These are phyloP conservation scores for Philereme vetulata DNA, from an alignment of 2,888 invertebrate species.

Conservation along the genomic window DNA sequence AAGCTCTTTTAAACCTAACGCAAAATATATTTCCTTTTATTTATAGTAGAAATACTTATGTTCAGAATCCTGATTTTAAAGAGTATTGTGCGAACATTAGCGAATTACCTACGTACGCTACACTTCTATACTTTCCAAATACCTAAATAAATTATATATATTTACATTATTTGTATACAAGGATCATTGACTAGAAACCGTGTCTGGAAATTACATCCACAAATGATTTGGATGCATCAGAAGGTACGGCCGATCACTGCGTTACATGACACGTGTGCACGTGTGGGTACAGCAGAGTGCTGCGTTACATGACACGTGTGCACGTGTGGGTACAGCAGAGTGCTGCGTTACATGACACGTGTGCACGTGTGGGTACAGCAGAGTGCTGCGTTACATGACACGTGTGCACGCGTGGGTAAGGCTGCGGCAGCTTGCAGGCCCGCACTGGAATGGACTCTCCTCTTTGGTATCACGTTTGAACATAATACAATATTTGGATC, in stretches of 20 bases:
- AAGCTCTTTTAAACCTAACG: conserved; percentile 9
- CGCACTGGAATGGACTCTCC: conserved; percentile 62
- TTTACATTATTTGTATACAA: conserved; percentile 75
- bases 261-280: too few relatives aligned
- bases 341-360: too few relatives aligned
- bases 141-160: conserved; percentile 66
- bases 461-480: conserved; percentile 80
- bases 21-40: conserved; percentile 15
- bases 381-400: too few relatives aligned
- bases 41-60: conserved; percentile 27
- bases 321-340: too few relatives aligned
- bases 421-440: background rate
- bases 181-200: conserved; percentile 79
- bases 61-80: conserved; percentile 43
- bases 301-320: too few relatives aligned
- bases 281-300: too few relatives aligned
- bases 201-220: conserved; percentile 60
- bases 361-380: too few relatives aligned
- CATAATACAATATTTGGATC: conserved; percentile 51
- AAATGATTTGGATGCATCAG: conserved; percentile 28
- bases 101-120: conserved; percentile 60
- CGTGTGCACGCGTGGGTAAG: background rate
- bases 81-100: conserved; percentile 74
- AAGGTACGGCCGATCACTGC: background rate
- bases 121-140: conserved; percentile 63